phyloP scores from a whole-genome alignment of 2,888 invertebrate species.

The Clitarchus hookeri region DNA sequence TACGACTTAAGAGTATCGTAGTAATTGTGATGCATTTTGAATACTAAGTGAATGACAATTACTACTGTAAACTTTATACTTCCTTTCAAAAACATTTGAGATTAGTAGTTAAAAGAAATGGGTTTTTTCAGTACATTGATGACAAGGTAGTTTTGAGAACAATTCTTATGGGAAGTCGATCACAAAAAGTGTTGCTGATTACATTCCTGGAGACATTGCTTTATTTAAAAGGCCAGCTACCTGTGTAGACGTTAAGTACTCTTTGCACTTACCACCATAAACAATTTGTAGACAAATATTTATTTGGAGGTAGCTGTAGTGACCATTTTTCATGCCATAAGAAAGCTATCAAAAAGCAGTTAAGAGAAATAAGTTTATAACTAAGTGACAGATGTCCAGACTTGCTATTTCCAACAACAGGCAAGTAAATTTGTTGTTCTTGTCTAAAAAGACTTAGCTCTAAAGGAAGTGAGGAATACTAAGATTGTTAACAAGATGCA shows the following conservation, averaged over 20 bases:
- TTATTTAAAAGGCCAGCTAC: not conserved
- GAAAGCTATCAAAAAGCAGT: not conserved
- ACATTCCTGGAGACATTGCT: no score
- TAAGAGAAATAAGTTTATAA: not conserved
- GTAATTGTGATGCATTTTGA: no score
- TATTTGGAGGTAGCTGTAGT: not conserved
- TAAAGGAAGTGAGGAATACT: not conserved
- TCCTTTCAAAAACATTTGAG: no score
- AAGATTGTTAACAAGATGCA: not conserved
- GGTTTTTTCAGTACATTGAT: no score
- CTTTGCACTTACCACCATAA: not conserved
- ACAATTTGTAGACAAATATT: not conserved
- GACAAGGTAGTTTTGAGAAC: no score
- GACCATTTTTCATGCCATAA: not conserved
- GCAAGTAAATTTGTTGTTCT: not conserved
- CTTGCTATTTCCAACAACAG: not conserved
- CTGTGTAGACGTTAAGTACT: not conserved
- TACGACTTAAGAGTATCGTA: no score
- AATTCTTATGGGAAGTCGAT: no score
- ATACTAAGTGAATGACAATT: no score
- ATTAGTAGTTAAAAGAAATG: no score
- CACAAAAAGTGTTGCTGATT: no score
- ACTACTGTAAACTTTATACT: no score
- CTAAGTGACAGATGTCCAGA: not conserved
- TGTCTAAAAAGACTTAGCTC: no score